Conservation (phyloP, 2,797 vertebrate genomes). For the Rhynchotus rufescens region DNA sequence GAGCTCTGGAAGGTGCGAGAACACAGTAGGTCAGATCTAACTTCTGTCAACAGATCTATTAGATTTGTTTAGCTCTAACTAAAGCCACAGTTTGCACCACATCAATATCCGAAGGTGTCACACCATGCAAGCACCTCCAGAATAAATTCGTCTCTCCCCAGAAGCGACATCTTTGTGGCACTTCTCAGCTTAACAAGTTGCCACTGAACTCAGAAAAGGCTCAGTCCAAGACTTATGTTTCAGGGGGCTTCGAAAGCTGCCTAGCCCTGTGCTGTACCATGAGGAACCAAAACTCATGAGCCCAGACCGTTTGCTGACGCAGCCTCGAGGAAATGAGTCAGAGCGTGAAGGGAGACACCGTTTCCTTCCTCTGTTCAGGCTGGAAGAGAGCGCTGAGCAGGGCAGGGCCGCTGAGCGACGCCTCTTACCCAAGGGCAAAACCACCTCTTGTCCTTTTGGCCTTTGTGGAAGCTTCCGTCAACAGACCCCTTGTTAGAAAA, state of each 20-base stretch:
- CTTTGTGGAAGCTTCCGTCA: not conserved
- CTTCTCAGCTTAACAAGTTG: not conserved
- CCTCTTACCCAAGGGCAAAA: not conserved
- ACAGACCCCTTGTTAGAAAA: not conserved
- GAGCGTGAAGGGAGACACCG: slow-evolving; percentile 20
- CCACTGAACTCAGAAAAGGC: rapidly evolving
- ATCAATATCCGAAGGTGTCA: rapidly evolving
- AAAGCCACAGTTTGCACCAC: not conserved
- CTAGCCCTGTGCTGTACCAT: rapidly evolving
- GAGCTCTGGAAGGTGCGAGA: not conserved
- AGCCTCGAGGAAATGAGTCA: slow-evolving; percentile 62
- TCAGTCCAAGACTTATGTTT: rapidly evolving
- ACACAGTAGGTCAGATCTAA: not conserved
- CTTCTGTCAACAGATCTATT: not conserved
- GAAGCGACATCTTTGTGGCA: not conserved
- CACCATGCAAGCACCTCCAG: not conserved
- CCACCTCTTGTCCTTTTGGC: not conserved
- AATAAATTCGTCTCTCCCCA: rapidly evolving
- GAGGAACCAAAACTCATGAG: not conserved
- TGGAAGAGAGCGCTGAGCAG: not conserved
- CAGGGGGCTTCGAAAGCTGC: not conserved
- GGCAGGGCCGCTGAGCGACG: not conserved
- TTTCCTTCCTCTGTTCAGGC: slow-evolving; percentile 49
- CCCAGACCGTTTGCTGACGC: slow-evolving; percentile 13
- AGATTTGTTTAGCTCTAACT: too few relatives aligned